These are phyloP conservation scores for Caradrina clavipalpis DNA, from an alignment of 2,888 invertebrate genomes.

Conservation along the genomic window DNA sequence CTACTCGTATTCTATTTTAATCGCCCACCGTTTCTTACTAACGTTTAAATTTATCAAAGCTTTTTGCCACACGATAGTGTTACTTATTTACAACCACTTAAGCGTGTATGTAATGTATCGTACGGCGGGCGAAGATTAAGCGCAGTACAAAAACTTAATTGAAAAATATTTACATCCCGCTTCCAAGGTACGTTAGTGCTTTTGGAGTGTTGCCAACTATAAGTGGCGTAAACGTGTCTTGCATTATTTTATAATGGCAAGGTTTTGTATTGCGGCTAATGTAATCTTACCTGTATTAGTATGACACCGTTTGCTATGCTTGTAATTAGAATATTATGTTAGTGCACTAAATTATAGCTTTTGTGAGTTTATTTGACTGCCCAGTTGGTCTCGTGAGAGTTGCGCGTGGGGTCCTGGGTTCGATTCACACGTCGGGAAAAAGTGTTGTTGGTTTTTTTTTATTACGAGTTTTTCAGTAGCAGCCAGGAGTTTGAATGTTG, in stretches of 20 bases:
- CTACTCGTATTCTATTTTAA: background rate
- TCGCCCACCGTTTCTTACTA: background rate
- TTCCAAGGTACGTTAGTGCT: conserved; percentile 24
- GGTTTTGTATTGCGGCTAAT: conserved; percentile 11
- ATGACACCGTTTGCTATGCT: background rate
- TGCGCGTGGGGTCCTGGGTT: no score
- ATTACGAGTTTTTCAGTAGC: no score
- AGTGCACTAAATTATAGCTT: no score
- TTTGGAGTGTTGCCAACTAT: conserved; percentile 54
- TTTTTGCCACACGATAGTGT: background rate
- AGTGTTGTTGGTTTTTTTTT: no score
- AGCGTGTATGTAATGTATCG: background rate
- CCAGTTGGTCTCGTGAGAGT: no score
- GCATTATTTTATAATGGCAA: conserved; percentile 41
- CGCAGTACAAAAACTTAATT: conserved; percentile 48
- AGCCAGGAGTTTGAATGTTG: no score
- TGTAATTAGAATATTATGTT: no score
- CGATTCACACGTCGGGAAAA: no score
- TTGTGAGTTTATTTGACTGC: no score
- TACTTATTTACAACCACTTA: conserved; percentile 34
- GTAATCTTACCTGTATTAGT: conserved; percentile 1
- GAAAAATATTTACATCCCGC: conserved; percentile 58
- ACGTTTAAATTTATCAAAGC: background rate
- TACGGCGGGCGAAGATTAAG: background rate
- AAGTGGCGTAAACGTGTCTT: conserved; percentile 58